These are phyloP conservation scores for Aleadryas rufinucha DNA, from an alignment of 2,113 vertebrate genomes.

Conservation along the genomic window DNA sequence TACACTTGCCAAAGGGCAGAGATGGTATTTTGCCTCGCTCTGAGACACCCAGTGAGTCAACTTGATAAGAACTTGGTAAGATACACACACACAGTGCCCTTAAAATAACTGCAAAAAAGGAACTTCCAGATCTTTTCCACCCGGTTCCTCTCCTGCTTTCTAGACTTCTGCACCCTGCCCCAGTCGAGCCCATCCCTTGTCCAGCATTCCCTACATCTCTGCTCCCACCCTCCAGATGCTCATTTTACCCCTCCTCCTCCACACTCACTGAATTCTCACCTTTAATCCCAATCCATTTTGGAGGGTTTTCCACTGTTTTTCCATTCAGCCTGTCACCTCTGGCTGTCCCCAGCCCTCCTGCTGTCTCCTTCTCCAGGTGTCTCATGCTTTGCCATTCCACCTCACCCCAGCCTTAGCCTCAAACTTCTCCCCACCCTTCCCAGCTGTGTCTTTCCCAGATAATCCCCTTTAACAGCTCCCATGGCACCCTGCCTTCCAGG, in stretches of 20 bases:
- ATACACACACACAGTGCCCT: not conserved
- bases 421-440: not conserved
- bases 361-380: not conserved
- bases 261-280: not conserved
- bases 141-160: not conserved
- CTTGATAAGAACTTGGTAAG: fast-evolving
- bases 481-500: fast-evolving
- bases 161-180: not conserved
- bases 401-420: not conserved
- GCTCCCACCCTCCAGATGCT: fast-evolving
- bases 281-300: not conserved
- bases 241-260: not conserved
- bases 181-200: not conserved
- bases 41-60: not conserved
- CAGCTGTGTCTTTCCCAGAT: not conserved
- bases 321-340: not conserved
- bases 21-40: not conserved
- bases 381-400: not conserved
- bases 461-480: not conserved
- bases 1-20: not conserved
- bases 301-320: not conserved
- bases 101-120: not conserved
- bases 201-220: not conserved
- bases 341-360: not conserved
- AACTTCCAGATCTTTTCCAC: not conserved